A percentile compares a stretch with the other conserved stretches of the same genome.
These are phyloP conservation scores for Hololepta plana DNA, from an alignment of 2,888 invertebrate genomes.

Conservation along the genomic window DNA sequence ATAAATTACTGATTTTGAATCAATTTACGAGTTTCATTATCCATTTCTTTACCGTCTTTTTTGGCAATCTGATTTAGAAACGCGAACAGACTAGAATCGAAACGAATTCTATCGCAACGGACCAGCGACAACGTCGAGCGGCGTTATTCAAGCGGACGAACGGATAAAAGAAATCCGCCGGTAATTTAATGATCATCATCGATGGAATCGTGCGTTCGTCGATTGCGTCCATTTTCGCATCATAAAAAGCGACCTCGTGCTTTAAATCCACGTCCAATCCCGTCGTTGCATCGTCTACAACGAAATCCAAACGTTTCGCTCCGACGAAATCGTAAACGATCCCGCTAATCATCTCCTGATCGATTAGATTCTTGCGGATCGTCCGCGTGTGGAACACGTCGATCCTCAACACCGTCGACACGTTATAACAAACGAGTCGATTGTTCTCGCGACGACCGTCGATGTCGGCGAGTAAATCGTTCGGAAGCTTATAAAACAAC, in stretches of 20 bases:
- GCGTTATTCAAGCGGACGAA: constrained; percentile 28
- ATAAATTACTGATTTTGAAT: too few relatives aligned
- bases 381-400: constrained; percentile 30
- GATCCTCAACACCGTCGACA: constrained; percentile 22
- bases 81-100: too few relatives aligned
- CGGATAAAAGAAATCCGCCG: constrained; percentile 46
- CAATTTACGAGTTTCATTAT: too few relatives aligned
- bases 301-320: constrained; percentile 5
- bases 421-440: constrained; percentile 21
- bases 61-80: too few relatives aligned
- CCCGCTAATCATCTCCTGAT: constrained; percentile 23
- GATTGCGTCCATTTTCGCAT: constrained; percentile 29
- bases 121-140: too few relatives aligned
- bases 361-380: constrained; percentile 16
- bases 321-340: constrained; percentile 16
- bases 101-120: too few relatives aligned
- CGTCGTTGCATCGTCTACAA: constrained; percentile 8
- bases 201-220: too few relatives aligned
- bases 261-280: constrained; percentile 13
- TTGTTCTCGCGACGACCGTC: too few relatives aligned
- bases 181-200: constrained; percentile 36
- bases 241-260: constrained; percentile 22
- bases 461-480: constrained; percentile 15
- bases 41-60: too few relatives aligned
- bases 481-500: constrained; percentile 19